A percentile compares a stretch with the other conserved stretches of the same genome.
Evolutionary conservation across 2,888 invertebrate species (phyloP).

Genomic region (Perizoma affinitatum): DNA sequence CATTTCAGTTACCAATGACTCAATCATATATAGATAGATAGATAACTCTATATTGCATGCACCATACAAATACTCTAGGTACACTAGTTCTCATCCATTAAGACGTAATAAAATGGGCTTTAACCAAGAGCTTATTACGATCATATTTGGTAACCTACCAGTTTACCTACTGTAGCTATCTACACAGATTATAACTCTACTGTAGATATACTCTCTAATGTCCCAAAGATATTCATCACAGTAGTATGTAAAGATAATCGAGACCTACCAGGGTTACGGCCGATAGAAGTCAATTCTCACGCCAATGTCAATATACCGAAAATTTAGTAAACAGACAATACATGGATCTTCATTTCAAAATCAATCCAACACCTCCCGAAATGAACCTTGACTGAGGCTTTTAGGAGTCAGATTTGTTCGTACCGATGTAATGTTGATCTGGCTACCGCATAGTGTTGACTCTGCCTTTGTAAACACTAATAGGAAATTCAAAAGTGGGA

Average conservation of each 20-base stretch:
- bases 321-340: conserved; percentile 79
- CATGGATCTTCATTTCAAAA: conserved; percentile 67
- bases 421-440: conserved; percentile 50
- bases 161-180: too few relatives aligned
- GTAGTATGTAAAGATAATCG: conserved; percentile 73
- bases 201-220: conserved; percentile 2
- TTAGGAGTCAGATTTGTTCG: conserved; percentile 44
- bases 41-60: too few relatives aligned
- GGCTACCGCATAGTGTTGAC: conserved; percentile 73
- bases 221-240: conserved; percentile 58
- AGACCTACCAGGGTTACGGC: conserved; percentile 78
- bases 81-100: too few relatives aligned
- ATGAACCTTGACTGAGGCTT: conserved; percentile 35
- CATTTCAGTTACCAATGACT: too few relatives aligned
- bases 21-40: too few relatives aligned
- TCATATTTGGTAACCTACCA: too few relatives aligned
- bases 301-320: conserved; percentile 77
- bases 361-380: conserved; percentile 41
- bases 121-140: too few relatives aligned
- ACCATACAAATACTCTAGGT: too few relatives aligned
- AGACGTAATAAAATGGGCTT: too few relatives aligned
- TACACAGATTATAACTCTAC: not conserved
- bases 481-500: conserved; percentile 81
- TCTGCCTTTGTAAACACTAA: conserved; percentile 81
- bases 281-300: conserved; percentile 81